Evolutionary conservation across 2,888 invertebrate genomes (phyloP), one percentile per base, ranked within the genome.

Genomic region (Pollenia amentaria): DNA sequence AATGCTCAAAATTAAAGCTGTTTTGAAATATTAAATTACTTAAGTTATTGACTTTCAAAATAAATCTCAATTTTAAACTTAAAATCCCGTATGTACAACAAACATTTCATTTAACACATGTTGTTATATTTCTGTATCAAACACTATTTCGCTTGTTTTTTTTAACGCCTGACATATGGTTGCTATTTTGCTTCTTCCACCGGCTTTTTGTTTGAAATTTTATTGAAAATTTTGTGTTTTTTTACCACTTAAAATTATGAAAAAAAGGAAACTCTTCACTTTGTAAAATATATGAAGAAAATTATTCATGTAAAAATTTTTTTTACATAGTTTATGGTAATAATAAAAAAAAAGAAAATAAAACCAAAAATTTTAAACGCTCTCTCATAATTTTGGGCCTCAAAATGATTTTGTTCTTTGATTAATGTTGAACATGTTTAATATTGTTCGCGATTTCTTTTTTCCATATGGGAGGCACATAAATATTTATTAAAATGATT

Each of bases 281-380:
- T 14, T 65, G 53, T 51, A 40, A 76, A 48, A 51, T 44, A n/a
- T 53, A 29, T 76, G 51, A 65, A 29, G 6, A 65, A 64, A 42
- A 76, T 29, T 14, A 53, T 64, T 42, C 53, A 51, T 9, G 8
- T 7, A 62, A 38, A 65, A 29, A 29, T 55, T 42, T 64, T 55
- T 76, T 29, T 29, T 76, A 53, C 51, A 76, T 64, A 76, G 21
- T 64, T 75, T 10, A 75, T 73, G 62, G 29, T 12, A 3, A 46
- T 60, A 3, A 62, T 48, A 62, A 38, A 29, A n/a, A 48, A 29
- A n/a, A 16, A n/a, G 14, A n/a, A 55, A 16, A 18, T 18, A 55
- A 21, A n/a, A 3, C 16, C 1, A 51, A 51, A 16, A 51, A 51
- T 51, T 55, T 53, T 53, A 53, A 53, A 53, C 14, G 14, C 55